Percentiles rank a stretch among this genome's conserved stretches.
phyloP scores from a whole-genome alignment of 2,113 vertebrate species.

The Baryphthengus martii region DNA sequence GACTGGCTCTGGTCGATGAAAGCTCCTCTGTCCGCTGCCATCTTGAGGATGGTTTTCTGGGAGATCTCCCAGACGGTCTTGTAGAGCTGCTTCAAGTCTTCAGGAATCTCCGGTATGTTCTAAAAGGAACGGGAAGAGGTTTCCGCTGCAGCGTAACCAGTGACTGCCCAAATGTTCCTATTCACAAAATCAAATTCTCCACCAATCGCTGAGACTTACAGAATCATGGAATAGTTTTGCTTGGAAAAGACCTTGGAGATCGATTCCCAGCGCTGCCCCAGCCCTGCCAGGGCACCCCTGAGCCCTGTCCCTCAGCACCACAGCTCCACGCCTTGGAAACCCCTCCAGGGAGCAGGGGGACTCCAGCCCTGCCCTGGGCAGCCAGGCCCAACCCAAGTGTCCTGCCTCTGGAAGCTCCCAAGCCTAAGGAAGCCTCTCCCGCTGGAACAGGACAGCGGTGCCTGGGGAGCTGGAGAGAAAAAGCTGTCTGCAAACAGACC shows the following conservation, averaged over 20 bases:
- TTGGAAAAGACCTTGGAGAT: background rate
- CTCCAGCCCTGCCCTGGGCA: background rate
- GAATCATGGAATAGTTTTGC: background rate
- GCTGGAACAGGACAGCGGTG: background rate
- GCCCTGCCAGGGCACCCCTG: background rate
- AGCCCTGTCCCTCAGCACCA: background rate
- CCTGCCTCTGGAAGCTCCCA: background rate
- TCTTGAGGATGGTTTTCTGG: slow-evolving; percentile 91
- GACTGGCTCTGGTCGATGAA: slow-evolving; percentile 99
- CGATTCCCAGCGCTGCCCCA: background rate
- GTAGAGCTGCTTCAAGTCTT: slow-evolving; percentile 91
- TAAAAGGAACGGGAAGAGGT: background rate
- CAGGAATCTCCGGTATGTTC: slow-evolving; percentile 83
- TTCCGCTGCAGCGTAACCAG: too few relatives aligned
- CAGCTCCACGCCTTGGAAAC: background rate
- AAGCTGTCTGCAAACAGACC: background rate
- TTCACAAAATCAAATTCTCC: background rate
- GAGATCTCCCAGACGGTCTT: slow-evolving; percentile 99
- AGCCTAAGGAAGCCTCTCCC: background rate
- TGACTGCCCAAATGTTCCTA: accelerated
- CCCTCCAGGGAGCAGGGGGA: background rate
- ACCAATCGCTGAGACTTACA: too few relatives aligned
- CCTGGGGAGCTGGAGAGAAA: background rate
- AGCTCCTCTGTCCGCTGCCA: slow-evolving; percentile 93
- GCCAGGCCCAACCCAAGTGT: background rate